Percentiles rank a stretch among this genome's conserved stretches.
Conservation (phyloP, 2,888 invertebrate species). For the Agapostemon virescens region DNA sequence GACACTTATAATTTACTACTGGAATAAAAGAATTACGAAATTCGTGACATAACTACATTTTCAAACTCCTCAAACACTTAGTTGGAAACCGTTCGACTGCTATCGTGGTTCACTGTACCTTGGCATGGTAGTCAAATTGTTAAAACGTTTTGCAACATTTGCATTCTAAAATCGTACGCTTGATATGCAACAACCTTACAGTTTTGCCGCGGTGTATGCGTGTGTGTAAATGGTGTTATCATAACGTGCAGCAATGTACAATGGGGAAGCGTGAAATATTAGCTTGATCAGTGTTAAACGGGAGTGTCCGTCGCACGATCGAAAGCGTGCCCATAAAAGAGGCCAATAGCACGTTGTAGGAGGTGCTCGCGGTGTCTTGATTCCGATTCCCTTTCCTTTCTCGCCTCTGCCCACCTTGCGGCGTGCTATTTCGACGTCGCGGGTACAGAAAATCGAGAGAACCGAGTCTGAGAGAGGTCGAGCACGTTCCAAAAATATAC, state of each 20-base stretch:
- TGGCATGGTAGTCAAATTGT: too few species aligned
- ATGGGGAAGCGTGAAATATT: not conserved
- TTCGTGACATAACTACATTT: too few species aligned
- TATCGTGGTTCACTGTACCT: too few species aligned
- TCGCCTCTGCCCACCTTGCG: slow-evolving; percentile 62
- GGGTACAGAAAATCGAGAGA: slow-evolving; percentile 67
- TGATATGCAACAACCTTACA: too few species aligned
- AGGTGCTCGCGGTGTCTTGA: slow-evolving; percentile 39
- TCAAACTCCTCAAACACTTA: too few species aligned
- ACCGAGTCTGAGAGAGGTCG: slow-evolving; percentile 66
- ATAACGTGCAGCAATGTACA: not conserved
- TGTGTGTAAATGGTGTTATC: too few species aligned
- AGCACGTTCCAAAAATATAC: slow-evolving; percentile 66
- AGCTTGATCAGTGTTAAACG: not conserved
- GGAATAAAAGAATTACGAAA: too few species aligned
- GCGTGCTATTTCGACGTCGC: slow-evolving; percentile 62
- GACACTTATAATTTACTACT: too few species aligned
- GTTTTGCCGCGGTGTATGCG: too few species aligned
- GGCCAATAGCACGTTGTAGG: slow-evolving; percentile 32
- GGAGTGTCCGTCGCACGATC: not conserved
- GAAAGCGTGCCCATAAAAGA: slow-evolving; percentile 37
- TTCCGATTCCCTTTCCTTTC: slow-evolving; percentile 55
- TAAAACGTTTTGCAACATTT: too few species aligned
- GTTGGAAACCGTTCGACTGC: too few species aligned
- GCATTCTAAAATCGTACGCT: too few species aligned